Percentiles rank a stretch among this genome's conserved stretches.
Evolutionary conservation across 64 coral and sea anemone genomes (phyloP).

Genomic region (Porites australiensis): DNA sequence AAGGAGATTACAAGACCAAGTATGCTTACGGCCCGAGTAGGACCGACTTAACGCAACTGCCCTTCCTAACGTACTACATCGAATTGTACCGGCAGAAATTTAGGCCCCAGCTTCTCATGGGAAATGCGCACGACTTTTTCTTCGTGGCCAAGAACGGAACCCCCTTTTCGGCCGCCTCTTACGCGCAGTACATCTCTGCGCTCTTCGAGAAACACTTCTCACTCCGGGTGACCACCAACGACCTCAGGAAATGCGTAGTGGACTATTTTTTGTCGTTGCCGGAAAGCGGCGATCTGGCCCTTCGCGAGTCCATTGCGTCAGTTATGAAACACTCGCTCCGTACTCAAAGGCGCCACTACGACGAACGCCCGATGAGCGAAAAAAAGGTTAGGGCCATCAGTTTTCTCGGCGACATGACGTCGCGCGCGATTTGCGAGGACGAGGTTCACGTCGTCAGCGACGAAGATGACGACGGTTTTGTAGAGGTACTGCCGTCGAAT

Average conservation of each 20-base stretch:
- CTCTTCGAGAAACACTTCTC: slow-evolving; percentile 26
- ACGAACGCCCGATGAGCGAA: background rate
- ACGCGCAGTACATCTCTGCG: background rate
- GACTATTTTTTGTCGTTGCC: background rate
- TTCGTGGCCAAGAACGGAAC: background rate
- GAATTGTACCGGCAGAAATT: background rate
- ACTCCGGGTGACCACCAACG: background rate
- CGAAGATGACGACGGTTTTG: background rate
- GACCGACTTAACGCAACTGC: too few species aligned
- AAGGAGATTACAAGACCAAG: too few species aligned
- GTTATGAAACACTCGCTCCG: slow-evolving; percentile 13
- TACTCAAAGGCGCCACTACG: background rate
- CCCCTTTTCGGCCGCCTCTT: background rate
- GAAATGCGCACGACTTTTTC: slow-evolving; percentile 13
- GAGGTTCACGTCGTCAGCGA: background rate
- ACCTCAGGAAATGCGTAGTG: background rate
- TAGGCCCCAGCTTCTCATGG: background rate
- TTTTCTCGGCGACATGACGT: background rate
- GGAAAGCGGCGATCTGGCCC: background rate
- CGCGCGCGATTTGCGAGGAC: background rate
- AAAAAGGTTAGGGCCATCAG: background rate
- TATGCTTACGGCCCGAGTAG: too few species aligned
- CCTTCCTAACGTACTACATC: too few species aligned
- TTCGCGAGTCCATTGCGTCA: background rate
- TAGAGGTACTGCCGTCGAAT: background rate